Evolutionary conservation across 1,140 invertebrate genomes (phyloP).

Genomic region (Tribolium castaneum): DNA sequence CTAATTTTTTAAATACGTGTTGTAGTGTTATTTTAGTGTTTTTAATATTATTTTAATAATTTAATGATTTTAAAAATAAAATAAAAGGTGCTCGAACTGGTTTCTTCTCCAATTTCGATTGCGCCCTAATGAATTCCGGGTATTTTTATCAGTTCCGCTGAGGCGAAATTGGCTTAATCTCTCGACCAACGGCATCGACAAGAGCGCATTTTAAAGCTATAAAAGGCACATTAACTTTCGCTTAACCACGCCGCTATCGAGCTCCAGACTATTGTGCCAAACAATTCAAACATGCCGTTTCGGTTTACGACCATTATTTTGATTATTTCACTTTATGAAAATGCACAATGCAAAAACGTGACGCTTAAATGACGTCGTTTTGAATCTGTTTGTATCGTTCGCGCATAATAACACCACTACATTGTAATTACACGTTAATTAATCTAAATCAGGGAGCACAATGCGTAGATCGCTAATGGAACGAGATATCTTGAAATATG

Average conservation of each 20-base stretch:
- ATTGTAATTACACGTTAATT: constrained; percentile 15
- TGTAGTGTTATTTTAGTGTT: too few relatives aligned
- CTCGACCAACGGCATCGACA: background rate
- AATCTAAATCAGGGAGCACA: constrained; percentile 14
- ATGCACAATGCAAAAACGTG: constrained; percentile 10
- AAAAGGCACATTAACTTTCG: constrained; percentile 13
- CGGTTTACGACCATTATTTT: background rate
- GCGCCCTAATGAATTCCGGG: background rate
- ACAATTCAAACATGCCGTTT: background rate
- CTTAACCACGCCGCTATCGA: background rate
- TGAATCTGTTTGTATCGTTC: background rate
- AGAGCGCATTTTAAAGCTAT: constrained; percentile 11
- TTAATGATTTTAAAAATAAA: too few relatives aligned
- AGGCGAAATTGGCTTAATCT: constrained; percentile 2
- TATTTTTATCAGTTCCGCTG: background rate
- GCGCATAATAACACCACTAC: background rate
- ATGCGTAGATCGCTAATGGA: background rate
- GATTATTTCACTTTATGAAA: constrained; percentile 8
- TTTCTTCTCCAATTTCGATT: background rate
- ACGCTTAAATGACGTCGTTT: background rate
- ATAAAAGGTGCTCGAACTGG: too few relatives aligned
- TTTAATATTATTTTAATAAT: too few relatives aligned
- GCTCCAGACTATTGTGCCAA: background rate
- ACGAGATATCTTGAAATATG: constrained; percentile 8
- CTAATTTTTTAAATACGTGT: too few relatives aligned